These are phyloP conservation scores for Alligator mississippiensis DNA, from an alignment of 2,113 vertebrate genomes.

Conservation along the genomic window DNA sequence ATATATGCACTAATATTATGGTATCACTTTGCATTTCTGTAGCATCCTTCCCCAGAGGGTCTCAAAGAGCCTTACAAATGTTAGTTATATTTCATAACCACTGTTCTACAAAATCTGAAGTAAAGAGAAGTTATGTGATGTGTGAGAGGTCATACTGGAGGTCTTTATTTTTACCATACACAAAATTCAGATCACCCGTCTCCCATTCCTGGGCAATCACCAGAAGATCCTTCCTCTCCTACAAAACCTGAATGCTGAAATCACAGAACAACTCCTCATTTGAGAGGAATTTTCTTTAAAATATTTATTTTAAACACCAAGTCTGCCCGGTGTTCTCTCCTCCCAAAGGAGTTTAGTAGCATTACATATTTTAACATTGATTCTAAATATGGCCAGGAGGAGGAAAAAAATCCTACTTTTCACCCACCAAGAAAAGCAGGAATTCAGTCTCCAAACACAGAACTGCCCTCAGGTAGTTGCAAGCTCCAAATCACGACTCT, in stretches of 20 bases:
- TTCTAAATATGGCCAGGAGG: not conserved
- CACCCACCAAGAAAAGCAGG: not conserved
- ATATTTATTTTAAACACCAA: not conserved
- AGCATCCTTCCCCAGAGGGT: not conserved
- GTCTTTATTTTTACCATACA: not conserved
- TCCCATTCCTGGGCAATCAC: not conserved
- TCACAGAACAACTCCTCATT: not conserved
- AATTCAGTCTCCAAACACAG: not conserved
- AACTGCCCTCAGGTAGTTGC: not conserved
- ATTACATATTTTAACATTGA: slow-evolving; percentile 22
- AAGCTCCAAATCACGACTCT: not conserved
- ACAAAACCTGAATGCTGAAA: not conserved
- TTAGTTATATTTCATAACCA: not conserved
- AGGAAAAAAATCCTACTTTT: not conserved
- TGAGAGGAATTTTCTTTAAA: slow-evolving; percentile 1
- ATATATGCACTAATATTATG: not conserved
- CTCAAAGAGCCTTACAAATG: not conserved
- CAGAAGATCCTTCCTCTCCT: not conserved
- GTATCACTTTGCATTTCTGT: not conserved
- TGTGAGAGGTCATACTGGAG: not conserved
- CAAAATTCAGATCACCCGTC: not conserved
- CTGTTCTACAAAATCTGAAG: not conserved
- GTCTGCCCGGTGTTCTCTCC: slow-evolving; percentile 1
- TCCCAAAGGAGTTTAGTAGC: not conserved
- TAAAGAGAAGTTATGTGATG: not conserved